These are phyloP conservation scores for Rhincodon typus DNA, from an alignment of 2,797 vertebrate species.

Conservation along the genomic window DNA sequence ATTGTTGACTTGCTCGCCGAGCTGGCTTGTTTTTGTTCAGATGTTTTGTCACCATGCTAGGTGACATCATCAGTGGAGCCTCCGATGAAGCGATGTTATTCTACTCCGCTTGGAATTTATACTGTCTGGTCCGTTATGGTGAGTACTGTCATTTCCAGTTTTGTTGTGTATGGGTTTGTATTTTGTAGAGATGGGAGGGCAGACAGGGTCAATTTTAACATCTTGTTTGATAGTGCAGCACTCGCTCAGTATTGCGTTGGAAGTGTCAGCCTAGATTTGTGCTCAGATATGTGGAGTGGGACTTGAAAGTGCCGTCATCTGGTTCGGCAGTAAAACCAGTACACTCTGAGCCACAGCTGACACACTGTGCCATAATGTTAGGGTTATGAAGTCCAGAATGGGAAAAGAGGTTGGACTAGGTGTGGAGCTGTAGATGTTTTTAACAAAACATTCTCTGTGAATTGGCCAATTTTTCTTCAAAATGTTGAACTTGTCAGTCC, in stretches of 20 bases:
- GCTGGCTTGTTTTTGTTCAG: too few relatives aligned
- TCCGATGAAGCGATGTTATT: too few relatives aligned
- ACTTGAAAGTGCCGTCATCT: neutral
- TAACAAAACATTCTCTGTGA: neutral
- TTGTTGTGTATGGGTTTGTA: too few relatives aligned
- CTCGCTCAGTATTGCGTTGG: neutral
- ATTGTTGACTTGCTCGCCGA: neutral
- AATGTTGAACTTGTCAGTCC: neutral
- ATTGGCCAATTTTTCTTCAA: neutral
- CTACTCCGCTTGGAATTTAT: too few relatives aligned
- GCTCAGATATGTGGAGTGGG: neutral
- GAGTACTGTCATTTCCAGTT: too few relatives aligned
- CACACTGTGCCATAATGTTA: neutral
- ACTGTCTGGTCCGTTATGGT: too few relatives aligned
- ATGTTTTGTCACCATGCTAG: too few relatives aligned
- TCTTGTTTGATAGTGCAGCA: neutral
- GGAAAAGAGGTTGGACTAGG: too few relatives aligned
- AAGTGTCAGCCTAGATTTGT: neutral
- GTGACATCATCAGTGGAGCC: too few relatives aligned
- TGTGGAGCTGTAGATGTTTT: neutral
- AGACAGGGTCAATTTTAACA: neutral
- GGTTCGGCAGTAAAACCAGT: neutral
- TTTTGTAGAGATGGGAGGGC: neutral
- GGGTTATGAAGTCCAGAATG: too few relatives aligned
- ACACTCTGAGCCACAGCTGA: neutral